Base-by-base conservation (phyloP, 2,888 invertebrate genomes). In the Diarsia mendica region DNA sequence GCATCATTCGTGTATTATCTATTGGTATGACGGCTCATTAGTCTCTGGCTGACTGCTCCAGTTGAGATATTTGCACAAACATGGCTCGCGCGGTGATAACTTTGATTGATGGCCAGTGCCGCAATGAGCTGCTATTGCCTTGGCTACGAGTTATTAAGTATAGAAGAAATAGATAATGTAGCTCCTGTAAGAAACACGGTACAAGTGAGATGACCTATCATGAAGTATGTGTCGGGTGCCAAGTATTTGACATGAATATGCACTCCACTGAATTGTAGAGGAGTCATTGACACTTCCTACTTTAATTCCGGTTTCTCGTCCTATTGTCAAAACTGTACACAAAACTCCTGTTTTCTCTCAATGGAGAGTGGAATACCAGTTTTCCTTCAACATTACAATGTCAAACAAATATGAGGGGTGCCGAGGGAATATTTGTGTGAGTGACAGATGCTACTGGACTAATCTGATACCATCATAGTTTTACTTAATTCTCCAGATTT, bases 11-110 rank as follows among this genome's bases (percentile, higher is more conserved):
- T 76, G 58, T 86, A 78, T 85, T 85, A 85, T 85, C 73, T 86
- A 77, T 84, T 84, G 73, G 67, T 79, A 77, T 79, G 86, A 87
- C 72, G 79, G 80, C 79, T 87, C 86, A 84, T 87, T 86, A 86
- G 79, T 87, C 86, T 87, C 63, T 33, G 64, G 74, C 77, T 73
- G 74, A 80, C 87, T 82, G 78, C 77, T 75, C 60, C 71, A 75
- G 67, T 87, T 70, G 76, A 82, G 71, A 82, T 85, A 87, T 86
- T 87, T 87, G 76, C 73, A 80, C 80, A 82, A 84, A 75, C 72
- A 82, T 67, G 79, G 67, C 69, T 77, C 60, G 76, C 74, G 74
- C 67, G 58, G 65, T 80, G 87, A 85, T 87, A 87, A 80, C 61
- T 82, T 85, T 86, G 87, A 87, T 87, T 79, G 87, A 86, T 86